Percentiles rank a stretch among this genome's conserved stretches.
These are phyloP conservation scores for Osmoderma eremita DNA, from an alignment of 2,888 invertebrate species.

Conservation along the genomic window DNA sequence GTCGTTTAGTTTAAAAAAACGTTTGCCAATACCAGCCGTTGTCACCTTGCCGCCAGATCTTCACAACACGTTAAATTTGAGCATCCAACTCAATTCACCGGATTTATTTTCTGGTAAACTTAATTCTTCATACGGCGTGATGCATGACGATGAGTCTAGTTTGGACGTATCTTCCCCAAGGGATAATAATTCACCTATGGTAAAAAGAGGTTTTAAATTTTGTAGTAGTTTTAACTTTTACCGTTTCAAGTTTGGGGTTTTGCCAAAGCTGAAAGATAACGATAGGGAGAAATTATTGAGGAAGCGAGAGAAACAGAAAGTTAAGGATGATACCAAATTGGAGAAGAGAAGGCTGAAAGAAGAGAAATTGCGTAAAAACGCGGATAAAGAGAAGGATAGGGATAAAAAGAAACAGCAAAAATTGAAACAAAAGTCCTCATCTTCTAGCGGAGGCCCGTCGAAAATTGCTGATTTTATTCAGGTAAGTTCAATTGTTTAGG, in stretches of 20 bases:
- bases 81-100: constrained; percentile 61
- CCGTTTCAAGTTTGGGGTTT: constrained; percentile 64
- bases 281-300: constrained; percentile 70
- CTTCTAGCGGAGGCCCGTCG: constrained; percentile 60
- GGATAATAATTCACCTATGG: constrained; percentile 73
- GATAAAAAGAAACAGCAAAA: constrained; percentile 74
- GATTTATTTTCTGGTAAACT: constrained; percentile 62
- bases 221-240: not conserved
- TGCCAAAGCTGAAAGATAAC: constrained; percentile 68
- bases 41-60: constrained; percentile 69
- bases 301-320: constrained; percentile 75
- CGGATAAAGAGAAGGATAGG: constrained; percentile 72
- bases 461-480: constrained; percentile 63
- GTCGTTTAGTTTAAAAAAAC: constrained; percentile 63
- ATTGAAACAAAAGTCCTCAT: constrained; percentile 68
- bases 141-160: constrained; percentile 74
- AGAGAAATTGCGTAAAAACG: constrained; percentile 71
- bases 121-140: constrained; percentile 62
- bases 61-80: constrained; percentile 64
- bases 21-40: constrained; percentile 55
- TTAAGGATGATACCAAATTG: constrained; percentile 76
- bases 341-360: constrained; percentile 77
- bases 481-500: constrained; percentile 50
- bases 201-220: constrained; percentile 47
- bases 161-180: constrained; percentile 73